These are phyloP conservation scores for Rhyacophila evoluta DNA, from an alignment of 2,888 invertebrate genomes.

Conservation along the genomic window DNA sequence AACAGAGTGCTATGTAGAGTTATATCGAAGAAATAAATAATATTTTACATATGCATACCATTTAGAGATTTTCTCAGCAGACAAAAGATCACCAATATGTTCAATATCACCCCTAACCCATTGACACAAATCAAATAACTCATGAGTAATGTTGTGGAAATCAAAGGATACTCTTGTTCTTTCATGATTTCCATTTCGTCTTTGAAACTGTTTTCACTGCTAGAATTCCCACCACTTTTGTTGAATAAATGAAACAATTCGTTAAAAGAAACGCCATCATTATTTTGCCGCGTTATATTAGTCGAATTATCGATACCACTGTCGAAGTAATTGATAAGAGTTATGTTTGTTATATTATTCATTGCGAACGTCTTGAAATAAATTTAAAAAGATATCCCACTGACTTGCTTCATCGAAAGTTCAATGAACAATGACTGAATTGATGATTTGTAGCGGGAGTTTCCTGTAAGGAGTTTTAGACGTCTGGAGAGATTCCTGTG, in stretches of 20 bases:
- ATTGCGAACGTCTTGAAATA: background rate
- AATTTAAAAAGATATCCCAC: background rate
- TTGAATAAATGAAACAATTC: conserved; percentile 18
- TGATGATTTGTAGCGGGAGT: conserved; percentile 18
- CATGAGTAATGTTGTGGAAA: conserved; percentile 63
- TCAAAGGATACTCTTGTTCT: background rate
- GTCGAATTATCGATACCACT: background rate
- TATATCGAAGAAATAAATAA: background rate
- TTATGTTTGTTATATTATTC: background rate
- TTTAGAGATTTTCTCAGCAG: conserved; percentile 31
- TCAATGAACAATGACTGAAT: conserved; percentile 22
- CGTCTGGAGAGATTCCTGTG: background rate
- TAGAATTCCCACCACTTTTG: conserved; percentile 7
- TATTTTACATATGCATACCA: too few species aligned
- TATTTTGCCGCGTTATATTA: background rate
- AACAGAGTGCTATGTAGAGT: too few species aligned
- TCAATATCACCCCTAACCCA: conserved; percentile 65
- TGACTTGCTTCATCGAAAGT: background rate
- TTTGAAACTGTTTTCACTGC: background rate
- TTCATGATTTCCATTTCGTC: background rate
- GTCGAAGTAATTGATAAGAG: background rate
- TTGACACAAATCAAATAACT: conserved; percentile 63
- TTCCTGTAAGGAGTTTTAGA: conserved; percentile 1
- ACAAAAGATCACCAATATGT: conserved; percentile 55
- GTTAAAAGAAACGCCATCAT: conserved; percentile 7